Evolutionary conservation across 2,888 invertebrate genomes (phyloP).

Genomic region (Sarcophaga caerulescens): DNA sequence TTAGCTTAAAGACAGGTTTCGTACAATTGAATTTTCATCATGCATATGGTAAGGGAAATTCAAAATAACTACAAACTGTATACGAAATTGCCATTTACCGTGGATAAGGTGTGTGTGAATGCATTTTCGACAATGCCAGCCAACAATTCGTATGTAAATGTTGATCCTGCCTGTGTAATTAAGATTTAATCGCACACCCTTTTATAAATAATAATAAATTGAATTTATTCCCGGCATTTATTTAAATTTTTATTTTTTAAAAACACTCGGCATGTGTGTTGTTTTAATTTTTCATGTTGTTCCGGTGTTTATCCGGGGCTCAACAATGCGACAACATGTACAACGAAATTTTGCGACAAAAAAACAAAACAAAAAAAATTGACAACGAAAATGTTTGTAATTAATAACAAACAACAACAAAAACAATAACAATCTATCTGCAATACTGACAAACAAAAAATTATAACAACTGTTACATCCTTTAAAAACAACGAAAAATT

Average conservation of each 20-base stretch:
- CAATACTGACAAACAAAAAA: neutral
- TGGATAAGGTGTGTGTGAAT: neutral
- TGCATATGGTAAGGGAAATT: too few species aligned
- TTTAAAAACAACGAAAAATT: neutral
- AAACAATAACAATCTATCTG: neutral
- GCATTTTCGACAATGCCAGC: neutral
- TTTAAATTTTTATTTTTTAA: neutral
- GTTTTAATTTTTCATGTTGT: neutral
- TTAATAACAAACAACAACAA: neutral
- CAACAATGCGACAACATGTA: neutral
- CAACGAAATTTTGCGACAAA: neutral
- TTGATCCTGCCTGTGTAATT: too few species aligned
- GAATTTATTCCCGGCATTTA: neutral
- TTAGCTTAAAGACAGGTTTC: too few species aligned
- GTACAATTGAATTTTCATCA: too few species aligned
- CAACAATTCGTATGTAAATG: too few species aligned
- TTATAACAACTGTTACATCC: too few species aligned
- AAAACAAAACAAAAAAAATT: too few species aligned
- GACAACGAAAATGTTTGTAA: neutral
- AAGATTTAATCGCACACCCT: too few species aligned
- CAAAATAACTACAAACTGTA: too few species aligned
- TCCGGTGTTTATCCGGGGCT: neutral
- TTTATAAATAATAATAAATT: too few species aligned
- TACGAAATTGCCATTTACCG: constrained; percentile 1
- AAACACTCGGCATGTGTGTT: neutral